Percentiles rank a stretch among this genome's conserved stretches.
These are phyloP conservation scores for Beroe ovata DNA, from an alignment of 37 sponge, comb jelly and placozoan genomes.

Conservation along the genomic window DNA sequence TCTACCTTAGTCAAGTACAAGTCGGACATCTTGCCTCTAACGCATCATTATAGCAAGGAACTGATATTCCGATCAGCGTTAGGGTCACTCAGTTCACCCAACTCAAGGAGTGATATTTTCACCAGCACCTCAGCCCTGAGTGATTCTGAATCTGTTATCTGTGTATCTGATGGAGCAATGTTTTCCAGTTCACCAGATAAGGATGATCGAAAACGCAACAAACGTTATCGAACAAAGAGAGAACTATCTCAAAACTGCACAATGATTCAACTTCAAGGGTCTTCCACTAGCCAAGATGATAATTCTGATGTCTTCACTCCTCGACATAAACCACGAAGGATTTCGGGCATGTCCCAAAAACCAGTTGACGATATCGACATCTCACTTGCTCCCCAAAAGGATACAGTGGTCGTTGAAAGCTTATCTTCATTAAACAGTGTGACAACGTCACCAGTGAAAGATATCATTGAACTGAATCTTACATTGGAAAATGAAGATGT, in stretches of 20 bases:
- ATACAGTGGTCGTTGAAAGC: background rate
- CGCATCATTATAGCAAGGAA: background rate
- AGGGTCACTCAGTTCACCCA: background rate
- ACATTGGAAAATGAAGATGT: background rate
- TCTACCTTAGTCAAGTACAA: background rate
- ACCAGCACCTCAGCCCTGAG: background rate
- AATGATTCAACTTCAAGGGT: background rate
- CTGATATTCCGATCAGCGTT: background rate
- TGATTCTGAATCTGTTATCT: background rate
- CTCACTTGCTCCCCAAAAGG: background rate
- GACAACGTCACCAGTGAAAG: background rate
- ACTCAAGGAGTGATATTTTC: background rate
- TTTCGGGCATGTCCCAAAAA: background rate
- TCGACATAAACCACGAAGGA: background rate
- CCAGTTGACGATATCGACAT: background rate
- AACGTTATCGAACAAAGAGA: background rate
- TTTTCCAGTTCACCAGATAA: background rate
- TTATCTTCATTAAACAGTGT: too few relatives aligned
- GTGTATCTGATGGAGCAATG: background rate
- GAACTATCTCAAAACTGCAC: background rate
- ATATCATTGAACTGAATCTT: slow-evolving; percentile 17
- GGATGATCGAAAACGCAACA: background rate
- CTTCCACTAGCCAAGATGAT: slow-evolving; percentile 42
- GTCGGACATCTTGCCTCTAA: background rate
- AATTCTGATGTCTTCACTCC: background rate